These are phyloP conservation scores for Didymodactylos carnosus DNA, from an alignment of 2,888 invertebrate species.

Conservation along the genomic window DNA sequence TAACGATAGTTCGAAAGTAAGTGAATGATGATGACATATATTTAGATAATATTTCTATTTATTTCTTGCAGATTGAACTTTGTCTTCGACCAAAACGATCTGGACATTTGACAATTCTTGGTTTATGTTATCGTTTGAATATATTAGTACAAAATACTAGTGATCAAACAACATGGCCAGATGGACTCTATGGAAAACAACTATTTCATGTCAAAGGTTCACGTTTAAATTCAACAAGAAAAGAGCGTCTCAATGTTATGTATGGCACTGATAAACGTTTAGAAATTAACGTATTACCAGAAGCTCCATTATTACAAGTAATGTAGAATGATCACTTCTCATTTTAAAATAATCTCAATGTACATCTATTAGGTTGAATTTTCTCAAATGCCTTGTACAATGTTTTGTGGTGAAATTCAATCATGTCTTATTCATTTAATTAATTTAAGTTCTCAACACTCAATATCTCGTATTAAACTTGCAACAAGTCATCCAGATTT, in stretches of 20 bases:
- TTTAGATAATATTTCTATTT: background rate
- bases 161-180: slow-evolving; percentile 14
- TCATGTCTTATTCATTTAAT: background rate
- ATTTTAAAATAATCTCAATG: slow-evolving; percentile 45
- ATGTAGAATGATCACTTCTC: slow-evolving; percentile 34
- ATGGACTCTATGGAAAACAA: slow-evolving; percentile 27
- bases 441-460: background rate
- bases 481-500: background rate
- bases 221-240: slow-evolving; percentile 39
- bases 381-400: background rate
- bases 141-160: slow-evolving; percentile 33
- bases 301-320: slow-evolving; percentile 39
- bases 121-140: slow-evolving; percentile 43
- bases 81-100: slow-evolving; percentile 51
- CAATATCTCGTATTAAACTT: background rate
- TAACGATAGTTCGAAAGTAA: background rate
- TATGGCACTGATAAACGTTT: slow-evolving; percentile 49
- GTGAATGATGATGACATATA: background rate
- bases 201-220: slow-evolving; percentile 39
- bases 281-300: slow-evolving; percentile 19
- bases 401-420: background rate
- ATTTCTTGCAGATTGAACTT: slow-evolving; percentile 41
- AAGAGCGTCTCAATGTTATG: slow-evolving; percentile 36
- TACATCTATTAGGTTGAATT: background rate
- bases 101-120: slow-evolving; percentile 53